Percentiles rank a stretch among this genome's conserved stretches.
Conservation (phyloP, 2,888 invertebrate genomes). For the Sisyra terminalis region DNA sequence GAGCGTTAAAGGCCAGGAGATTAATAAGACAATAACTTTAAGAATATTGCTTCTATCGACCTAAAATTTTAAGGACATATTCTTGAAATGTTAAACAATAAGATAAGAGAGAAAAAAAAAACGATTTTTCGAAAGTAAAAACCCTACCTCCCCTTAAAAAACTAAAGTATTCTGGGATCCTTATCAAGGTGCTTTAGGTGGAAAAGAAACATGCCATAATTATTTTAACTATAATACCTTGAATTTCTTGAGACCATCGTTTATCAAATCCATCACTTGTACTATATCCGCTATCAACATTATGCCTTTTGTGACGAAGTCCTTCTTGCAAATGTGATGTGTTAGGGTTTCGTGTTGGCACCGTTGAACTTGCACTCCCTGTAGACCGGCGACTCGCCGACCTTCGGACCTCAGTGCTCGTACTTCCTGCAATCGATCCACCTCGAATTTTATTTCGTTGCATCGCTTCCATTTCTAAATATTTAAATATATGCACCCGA, state of each 20-base stretch:
- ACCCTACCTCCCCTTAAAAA: no score
- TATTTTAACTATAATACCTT: constrained; percentile 21
- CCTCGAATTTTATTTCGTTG: constrained; percentile 39
- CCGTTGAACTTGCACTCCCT: constrained; percentile 23
- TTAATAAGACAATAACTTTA: no score
- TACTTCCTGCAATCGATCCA: constrained; percentile 26
- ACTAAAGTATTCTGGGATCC: no score
- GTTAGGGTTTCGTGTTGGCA: constrained; percentile 23
- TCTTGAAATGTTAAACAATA: no score
- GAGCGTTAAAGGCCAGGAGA: no score
- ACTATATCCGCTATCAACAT: constrained; percentile 80
- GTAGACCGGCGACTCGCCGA: constrained; percentile 29
- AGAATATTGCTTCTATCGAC: no score
- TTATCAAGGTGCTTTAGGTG: no score
- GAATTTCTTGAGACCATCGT: constrained; percentile 67
- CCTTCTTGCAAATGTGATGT: constrained; percentile 23
- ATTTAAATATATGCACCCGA: constrained; percentile 88
- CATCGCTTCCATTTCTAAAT: constrained; percentile 74
- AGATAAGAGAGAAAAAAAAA: no score
- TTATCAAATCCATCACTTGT: constrained; percentile 71
- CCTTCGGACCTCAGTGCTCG: constrained; percentile 32
- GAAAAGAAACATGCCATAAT: no score
- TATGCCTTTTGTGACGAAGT: constrained; percentile 45
- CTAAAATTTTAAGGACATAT: no score
- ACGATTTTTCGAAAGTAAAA: no score